Evolutionary conservation across 2,888 invertebrate genomes (phyloP).

Genomic region (Eupithecia tripunctaria): DNA sequence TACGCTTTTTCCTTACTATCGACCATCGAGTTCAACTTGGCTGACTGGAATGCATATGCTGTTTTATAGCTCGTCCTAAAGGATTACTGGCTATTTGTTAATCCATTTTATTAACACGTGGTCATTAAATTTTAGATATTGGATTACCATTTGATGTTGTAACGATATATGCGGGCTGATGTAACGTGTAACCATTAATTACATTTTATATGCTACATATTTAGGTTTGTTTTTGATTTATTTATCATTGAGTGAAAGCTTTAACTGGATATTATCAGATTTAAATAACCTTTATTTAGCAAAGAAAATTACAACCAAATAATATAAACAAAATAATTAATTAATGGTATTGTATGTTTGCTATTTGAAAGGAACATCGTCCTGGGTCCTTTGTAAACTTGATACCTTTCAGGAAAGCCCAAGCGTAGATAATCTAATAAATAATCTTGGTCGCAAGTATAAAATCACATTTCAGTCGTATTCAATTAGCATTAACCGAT

Average conservation of each 20-base stretch:
- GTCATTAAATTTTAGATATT: conserved; percentile 65
- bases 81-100: conserved; percentile 59
- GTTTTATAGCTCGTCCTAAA: conserved; percentile 46
- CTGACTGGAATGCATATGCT: conserved; percentile 42
- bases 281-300: not conserved
- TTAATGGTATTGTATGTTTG: not conserved
- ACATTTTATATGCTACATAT: not conserved
- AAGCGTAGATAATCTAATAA: not conserved
- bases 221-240: not conserved
- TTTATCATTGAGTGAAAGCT: not conserved
- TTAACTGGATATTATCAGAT: not conserved
- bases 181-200: conserved; percentile 49
- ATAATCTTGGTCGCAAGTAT: not conserved
- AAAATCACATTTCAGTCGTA: not conserved
- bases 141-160: conserved; percentile 57
- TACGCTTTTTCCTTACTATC: not conserved
- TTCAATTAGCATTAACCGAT: conserved; percentile 9
- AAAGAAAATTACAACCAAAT: too few species aligned
- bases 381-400: not conserved
- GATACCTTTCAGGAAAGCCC: not conserved
- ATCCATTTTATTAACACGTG: conserved; percentile 62
- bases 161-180: conserved; percentile 57
- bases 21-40: not conserved
- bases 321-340: too few species aligned
- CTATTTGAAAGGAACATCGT: not conserved